Evolutionary conservation across 2,888 invertebrate genomes (phyloP).

Genomic region (Sarcophaga subvicina): DNA sequence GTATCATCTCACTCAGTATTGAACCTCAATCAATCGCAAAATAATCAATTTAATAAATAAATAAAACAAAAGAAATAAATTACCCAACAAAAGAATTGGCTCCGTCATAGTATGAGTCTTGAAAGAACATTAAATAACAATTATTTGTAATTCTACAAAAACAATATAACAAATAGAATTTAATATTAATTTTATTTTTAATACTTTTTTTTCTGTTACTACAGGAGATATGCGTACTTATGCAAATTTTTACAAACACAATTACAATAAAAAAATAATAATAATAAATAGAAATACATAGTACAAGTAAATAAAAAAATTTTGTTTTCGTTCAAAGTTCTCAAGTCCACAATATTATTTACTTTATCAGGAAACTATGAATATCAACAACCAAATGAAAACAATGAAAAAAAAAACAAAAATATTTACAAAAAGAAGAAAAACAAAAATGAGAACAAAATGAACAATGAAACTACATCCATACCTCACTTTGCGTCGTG

Average conservation of each 20-base stretch:
- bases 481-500: no score
- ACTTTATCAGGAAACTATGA: slow-evolving; percentile 62
- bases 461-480: background rate
- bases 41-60: slow-evolving; percentile 24
- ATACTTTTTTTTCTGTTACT: no score
- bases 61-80: slow-evolving; percentile 18
- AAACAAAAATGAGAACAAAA: slow-evolving; percentile 1
- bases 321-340: slow-evolving; percentile 55
- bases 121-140: background rate
- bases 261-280: slow-evolving; percentile 27
- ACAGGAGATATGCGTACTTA: no score
- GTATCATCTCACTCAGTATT: slow-evolving; percentile 30
- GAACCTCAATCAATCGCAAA: slow-evolving; percentile 34
- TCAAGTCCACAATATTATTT: slow-evolving; percentile 55
- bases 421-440: slow-evolving; percentile 18
- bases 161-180: background rate
- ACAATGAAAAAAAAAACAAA: slow-evolving; percentile 1
- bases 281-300: slow-evolving; percentile 4
- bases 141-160: slow-evolving; percentile 3
- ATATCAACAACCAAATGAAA: slow-evolving; percentile 30
- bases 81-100: slow-evolving; percentile 32
- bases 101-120: background rate
- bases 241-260: background rate
- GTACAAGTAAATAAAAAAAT: background rate
- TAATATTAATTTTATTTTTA: no score